Conservation (phyloP, 2,113 vertebrate species). For the Ardeotis arabs region DNA sequence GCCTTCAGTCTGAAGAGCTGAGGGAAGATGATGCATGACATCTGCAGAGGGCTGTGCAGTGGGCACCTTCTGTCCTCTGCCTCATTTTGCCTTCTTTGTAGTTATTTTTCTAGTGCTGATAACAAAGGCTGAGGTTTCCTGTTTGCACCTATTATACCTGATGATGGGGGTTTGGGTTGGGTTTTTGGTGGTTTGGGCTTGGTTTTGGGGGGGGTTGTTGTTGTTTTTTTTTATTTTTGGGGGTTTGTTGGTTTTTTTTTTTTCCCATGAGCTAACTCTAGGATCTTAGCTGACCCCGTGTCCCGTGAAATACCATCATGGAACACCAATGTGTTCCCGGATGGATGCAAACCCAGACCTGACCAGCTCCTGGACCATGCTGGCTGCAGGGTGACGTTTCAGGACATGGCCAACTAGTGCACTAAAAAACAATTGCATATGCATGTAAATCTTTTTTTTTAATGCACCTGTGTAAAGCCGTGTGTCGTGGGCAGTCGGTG, state of each 20-base stretch:
- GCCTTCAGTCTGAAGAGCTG: background rate
- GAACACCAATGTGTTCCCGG: background rate
- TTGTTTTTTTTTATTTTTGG: background rate
- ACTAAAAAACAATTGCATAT: too few species aligned
- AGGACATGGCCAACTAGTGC: background rate
- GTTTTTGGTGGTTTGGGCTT: too few species aligned
- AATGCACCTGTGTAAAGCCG: accelerated
- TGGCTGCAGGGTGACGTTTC: background rate
- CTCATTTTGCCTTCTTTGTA: background rate
- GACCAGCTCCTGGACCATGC: background rate
- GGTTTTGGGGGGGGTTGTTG: too few species aligned
- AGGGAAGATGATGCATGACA: background rate
- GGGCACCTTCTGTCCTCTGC: background rate
- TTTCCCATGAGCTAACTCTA: background rate
- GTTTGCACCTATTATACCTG: background rate
- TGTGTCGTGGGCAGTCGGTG: accelerated
- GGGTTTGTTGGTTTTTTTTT: background rate
- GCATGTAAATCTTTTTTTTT: background rate
- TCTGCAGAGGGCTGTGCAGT: background rate
- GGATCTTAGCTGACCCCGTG: background rate
- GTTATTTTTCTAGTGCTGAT: background rate
- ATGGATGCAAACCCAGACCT: background rate
- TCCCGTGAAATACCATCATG: background rate
- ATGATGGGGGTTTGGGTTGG: too few species aligned
- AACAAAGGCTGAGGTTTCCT: background rate